A percentile compares a stretch with the other conserved stretches of the same genome.
Evolutionary conservation across 2,113 vertebrate genomes (phyloP).

Genomic region (Nothocercus julius): DNA sequence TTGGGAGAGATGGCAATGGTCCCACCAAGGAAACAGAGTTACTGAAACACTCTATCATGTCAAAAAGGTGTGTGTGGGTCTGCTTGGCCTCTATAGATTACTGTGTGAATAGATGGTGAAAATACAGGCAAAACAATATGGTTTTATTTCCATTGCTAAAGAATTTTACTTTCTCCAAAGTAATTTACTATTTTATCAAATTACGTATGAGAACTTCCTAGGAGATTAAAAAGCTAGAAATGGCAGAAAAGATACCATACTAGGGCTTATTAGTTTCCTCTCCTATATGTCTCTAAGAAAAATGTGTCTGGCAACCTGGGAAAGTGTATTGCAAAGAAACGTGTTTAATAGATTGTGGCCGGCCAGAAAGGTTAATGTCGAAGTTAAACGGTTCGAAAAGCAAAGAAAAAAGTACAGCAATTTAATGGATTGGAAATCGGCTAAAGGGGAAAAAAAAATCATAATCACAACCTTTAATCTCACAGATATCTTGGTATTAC

Average conservation of each 20-base stretch:
- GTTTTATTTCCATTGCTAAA: not conserved
- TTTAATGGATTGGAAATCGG: slow-evolving; percentile 51
- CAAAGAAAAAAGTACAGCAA: slow-evolving; percentile 9
- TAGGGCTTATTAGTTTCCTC: not conserved
- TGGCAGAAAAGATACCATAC: not conserved
- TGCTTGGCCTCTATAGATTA: not conserved
- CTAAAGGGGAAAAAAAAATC: not conserved
- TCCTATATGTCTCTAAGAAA: not conserved
- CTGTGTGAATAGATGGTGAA: not conserved
- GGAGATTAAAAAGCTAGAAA: not conserved
- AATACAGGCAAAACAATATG: not conserved
- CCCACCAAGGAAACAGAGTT: not conserved
- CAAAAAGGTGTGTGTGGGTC: not conserved
- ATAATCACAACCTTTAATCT: not conserved
- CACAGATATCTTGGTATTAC: not conserved
- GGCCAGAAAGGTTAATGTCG: slow-evolving; percentile 38
- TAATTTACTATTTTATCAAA: not conserved
- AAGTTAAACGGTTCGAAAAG: slow-evolving; percentile 23
- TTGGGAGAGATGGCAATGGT: accelerated
- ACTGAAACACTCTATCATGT: not conserved
- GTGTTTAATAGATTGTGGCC: not conserved
- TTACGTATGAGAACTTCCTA: not conserved
- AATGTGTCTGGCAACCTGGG: not conserved
- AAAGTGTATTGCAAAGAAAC: not conserved
- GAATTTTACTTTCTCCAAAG: not conserved